phyloP scores from a whole-genome alignment of 2,797 vertebrate genomes.

The Oreonectes daqikongensis region DNA sequence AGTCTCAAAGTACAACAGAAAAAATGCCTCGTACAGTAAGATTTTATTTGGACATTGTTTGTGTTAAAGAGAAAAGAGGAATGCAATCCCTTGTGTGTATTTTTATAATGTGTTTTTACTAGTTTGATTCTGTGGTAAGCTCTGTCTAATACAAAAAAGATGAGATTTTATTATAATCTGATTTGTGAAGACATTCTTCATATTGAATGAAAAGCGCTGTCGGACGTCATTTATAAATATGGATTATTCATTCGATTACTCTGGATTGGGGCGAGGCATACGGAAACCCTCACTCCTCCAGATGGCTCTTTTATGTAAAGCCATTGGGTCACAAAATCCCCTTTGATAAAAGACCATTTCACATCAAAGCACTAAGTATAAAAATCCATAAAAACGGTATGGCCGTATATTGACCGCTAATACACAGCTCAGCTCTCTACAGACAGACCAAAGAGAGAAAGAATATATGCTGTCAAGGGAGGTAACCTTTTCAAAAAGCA shows the following conservation, averaged over 20 bases:
- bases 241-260: conserved; percentile 47
- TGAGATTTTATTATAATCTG: conserved; percentile 36
- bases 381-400: conserved; percentile 25
- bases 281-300: conserved; percentile 46
- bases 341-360: conserved; percentile 13
- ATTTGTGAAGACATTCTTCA: conserved; percentile 29
- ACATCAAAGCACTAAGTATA: not conserved
- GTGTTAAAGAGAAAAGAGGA: no score
- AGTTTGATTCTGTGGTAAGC: conserved; percentile 2
- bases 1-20: not conserved
- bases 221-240: conserved; percentile 22
- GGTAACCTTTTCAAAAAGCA: conserved; percentile 1
- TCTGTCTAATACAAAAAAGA: conserved; percentile 12
- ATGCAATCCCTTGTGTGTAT: not conserved
- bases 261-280: conserved; percentile 48
- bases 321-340: conserved; percentile 43
- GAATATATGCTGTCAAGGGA: not conserved
- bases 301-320: conserved; percentile 56
- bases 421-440: not conserved
- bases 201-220: conserved; percentile 26
- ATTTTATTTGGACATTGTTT: not conserved
- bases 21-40: not conserved
- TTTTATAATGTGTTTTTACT: not conserved
- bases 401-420: not conserved
- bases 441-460: not conserved